Evolutionary conservation across 2,888 invertebrate genomes (phyloP), one percentile per base, ranked within the genome.

Genomic region (Cryptocheilus praepositus): DNA sequence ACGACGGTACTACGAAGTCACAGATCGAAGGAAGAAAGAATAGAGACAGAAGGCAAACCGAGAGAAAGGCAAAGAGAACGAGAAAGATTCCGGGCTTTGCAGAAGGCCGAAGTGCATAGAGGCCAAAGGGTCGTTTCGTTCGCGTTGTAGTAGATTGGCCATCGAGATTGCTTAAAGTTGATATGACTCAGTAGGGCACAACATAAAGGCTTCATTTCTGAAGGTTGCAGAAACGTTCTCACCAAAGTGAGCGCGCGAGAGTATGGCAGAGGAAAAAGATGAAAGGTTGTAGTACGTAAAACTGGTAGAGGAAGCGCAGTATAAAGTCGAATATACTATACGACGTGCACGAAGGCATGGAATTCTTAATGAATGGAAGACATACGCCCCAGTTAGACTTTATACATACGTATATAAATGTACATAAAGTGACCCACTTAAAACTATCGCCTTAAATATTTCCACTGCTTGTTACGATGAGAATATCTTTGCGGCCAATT

Each of bases 121-220:
- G 28, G 28, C 49, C 21, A n/a, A 46, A 43, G 21, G 57, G n/a
- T 21, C 21, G 55, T 36, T 55, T 16, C 43, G 19, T 56, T n/a
- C 46, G 59, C 15, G 25, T 25, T 15, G 21, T n/a, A 60, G 18
- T 60, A 60, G 60, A 60, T 60, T 46, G 60, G 3, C 60, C 60
- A 51, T 60, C 52, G 49, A 60, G 60, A 60, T 60, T 60, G 52
- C 19, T 18, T 18, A 46, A 36, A 19, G 21, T 51, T 52, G 60
- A 60, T 60, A 52, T 19, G 36, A 22, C 36, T 25, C 43, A 55
- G 55, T 55, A 18, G 43, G 57, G 45, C 57, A 19, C 45, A 21
- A 45, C 57, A 21, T 45, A 45, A 57, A 57, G 21, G 57, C 21
- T 57, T 21, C 45, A 57, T 57, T 44, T 45, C 19, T 45, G 45